A percentile compares a stretch with the other conserved stretches of the same genome.
phyloP scores from a whole-genome alignment of 2,888 invertebrate genomes.

The Lasioglossum oenotherae region DNA sequence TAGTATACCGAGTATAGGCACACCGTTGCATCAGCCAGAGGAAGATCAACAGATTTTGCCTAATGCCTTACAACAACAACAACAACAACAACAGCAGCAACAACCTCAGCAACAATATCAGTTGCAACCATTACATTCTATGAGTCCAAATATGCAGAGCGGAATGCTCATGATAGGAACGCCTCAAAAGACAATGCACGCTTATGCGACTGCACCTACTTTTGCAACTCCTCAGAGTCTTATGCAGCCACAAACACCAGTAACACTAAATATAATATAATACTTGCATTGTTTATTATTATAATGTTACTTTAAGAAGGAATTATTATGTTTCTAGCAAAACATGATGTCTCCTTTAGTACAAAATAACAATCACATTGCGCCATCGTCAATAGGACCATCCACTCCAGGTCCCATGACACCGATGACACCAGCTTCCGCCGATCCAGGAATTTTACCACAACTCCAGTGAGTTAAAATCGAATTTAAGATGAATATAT shows the following conservation, averaged over 20 bases:
- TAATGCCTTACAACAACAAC: conserved; percentile 92
- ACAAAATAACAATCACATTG: conserved; percentile 87
- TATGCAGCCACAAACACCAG: conserved; percentile 96
- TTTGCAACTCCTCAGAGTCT: conserved; percentile 93
- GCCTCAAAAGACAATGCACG: conserved; percentile 90
- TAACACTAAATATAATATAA: conserved; percentile 79
- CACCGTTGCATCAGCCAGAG: conserved; percentile 95
- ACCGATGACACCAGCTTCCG: conserved; percentile 90
- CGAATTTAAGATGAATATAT: neutral
- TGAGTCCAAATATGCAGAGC: conserved; percentile 86
- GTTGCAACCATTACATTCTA: conserved; percentile 87
- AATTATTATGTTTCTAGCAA: conserved; percentile 86
- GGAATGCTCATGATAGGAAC: conserved; percentile 88
- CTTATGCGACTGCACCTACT: conserved; percentile 90
- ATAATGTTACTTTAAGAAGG: neutral
- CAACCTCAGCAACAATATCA: conserved; percentile 86
- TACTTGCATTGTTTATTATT: conserved; percentile 12
- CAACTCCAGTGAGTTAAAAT: conserved; percentile 91
- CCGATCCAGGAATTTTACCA: conserved; percentile 97
- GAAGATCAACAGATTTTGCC: conserved; percentile 96
- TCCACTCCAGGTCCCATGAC: conserved; percentile 94
- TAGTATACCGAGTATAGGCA: conserved; percentile 95
- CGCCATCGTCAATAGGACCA: conserved; percentile 89
- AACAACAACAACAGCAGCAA: conserved; percentile 81
- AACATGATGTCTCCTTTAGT: conserved; percentile 94